Base-by-base conservation (phyloP, 2,113 vertebrate genomes). In the Otolemur garnettii region DNA sequence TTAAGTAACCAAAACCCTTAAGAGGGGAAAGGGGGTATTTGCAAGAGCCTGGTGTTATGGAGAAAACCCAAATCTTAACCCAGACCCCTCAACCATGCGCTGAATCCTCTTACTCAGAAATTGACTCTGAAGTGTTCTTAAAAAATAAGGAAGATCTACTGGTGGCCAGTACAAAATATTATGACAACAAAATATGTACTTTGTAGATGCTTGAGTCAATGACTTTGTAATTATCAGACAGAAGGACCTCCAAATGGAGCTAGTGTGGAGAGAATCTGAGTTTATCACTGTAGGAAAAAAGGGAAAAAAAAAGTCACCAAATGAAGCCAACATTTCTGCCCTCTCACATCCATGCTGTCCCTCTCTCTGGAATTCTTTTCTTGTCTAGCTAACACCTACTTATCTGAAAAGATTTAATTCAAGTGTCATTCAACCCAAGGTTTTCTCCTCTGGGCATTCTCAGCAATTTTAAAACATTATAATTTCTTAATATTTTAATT, bases 1-100 rank as follows among this genome's bases (percentile, higher is more conserved):
- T 95, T 95, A 97, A 88, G 38, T 93, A 95, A 94, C 90, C 90
- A 90, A 96, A 96, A 95, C 21, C 26, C 64, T 92, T 74, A 90
- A 90, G 68, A 77, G 60, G 69, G 35, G 96, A 12, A n/a, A 92
- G 50, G 92, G 14, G 77, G 60, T 53, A 74, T 93, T 85, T 94
- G 42, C 9, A 17, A 92, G 75, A 94, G 87, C 38, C 78, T 84
- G 13, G n/a, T 66, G 4, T 22, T 84, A 77, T 60, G 42, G 57
- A 93, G 78, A 95, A 96, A 96, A 78, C n/a, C 38, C 60, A 90
- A 79, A 93, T 93, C 59, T 88, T 95, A 80, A 96, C 64, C 84
- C 84, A 78, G 84, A 4, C 19, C 74, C 42, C 42, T 95, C 77
- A 93, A 42, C 42, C 42, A 90, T 59, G 87, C 72, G 78, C 38